Evolutionary conservation across 1,140 invertebrate species (phyloP).

Genomic region (Pseudoatta argentina): DNA sequence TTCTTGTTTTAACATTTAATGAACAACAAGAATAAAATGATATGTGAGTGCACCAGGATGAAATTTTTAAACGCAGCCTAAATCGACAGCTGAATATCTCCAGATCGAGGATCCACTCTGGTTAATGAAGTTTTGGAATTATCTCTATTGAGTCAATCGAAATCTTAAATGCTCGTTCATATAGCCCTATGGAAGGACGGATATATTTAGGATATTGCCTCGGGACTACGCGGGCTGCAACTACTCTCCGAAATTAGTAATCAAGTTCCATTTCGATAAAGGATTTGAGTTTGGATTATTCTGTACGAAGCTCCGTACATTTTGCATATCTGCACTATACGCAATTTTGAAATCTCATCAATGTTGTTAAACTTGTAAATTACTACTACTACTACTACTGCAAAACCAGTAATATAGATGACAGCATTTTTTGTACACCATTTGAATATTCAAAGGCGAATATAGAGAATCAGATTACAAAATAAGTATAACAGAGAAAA

Average conservation of each 20-base stretch:
- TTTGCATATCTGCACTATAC: neutral
- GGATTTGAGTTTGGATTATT: constrained; percentile 38
- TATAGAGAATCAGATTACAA: neutral
- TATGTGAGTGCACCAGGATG: too few species aligned
- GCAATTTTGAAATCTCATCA: constrained; percentile 21
- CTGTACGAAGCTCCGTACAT: neutral
- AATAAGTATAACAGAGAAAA: too few species aligned
- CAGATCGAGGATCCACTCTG: constrained; percentile 9
- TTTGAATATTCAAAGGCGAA: neutral
- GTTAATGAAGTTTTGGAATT: constrained; percentile 52
- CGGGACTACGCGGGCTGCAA: constrained; percentile 33
- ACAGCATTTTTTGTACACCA: neutral
- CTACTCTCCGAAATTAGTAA: constrained; percentile 71
- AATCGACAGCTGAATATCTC: neutral
- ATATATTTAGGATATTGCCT: constrained; percentile 67
- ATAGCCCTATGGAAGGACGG: constrained; percentile 21
- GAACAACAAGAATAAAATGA: too few species aligned
- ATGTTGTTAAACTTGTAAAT: neutral
- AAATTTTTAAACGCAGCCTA: too few species aligned
- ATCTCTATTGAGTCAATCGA: constrained; percentile 53
- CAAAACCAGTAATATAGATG: neutral
- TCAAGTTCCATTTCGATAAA: constrained; percentile 56
- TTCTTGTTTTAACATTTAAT: too few species aligned
- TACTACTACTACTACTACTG: neutral
- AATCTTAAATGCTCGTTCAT: constrained; percentile 40